A percentile compares a stretch with the other conserved stretches of the same genome.
Conservation (phyloP, 2,797 vertebrate genomes). For the Lagorchestes hirsutus region DNA sequence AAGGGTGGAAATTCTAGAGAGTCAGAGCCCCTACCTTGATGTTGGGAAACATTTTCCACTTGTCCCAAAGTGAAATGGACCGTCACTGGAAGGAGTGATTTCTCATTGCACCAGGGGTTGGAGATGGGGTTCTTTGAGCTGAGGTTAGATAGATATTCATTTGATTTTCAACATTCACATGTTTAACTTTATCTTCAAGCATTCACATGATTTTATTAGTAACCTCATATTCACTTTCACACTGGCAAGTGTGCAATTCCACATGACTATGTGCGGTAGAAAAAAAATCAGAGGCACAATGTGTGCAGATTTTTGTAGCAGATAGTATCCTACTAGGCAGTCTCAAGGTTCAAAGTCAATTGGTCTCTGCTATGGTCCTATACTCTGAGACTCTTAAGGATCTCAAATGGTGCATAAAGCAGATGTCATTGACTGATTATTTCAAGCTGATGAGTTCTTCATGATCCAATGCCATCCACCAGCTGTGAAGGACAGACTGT, state of each 20-base stretch:
- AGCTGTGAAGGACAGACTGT: neutral
- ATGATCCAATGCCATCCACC: neutral
- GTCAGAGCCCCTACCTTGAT: neutral
- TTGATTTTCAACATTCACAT: neutral
- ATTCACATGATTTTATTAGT: neutral
- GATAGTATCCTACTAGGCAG: neutral
- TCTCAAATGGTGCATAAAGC: neutral
- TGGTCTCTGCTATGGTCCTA: neutral
- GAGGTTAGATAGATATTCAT: neutral
- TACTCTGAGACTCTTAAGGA: neutral
- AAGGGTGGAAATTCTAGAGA: neutral
- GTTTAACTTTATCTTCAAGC: neutral
- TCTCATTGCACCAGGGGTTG: neutral
- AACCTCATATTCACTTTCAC: neutral
- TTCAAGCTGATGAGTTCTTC: neutral
- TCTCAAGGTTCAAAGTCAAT: neutral
- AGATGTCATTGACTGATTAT: neutral
- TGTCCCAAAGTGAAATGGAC: neutral
- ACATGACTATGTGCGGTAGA: neutral
- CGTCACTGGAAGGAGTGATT: neutral
- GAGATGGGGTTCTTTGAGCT: neutral
- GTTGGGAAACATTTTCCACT: neutral
- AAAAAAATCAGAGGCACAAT: neutral
- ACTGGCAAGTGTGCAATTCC: neutral
- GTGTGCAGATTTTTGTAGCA: neutral